Percentiles rank a stretch among this genome's conserved stretches.
Conservation (phyloP, 2,797 vertebrate genomes). For the Leptodon cayanensis region DNA sequence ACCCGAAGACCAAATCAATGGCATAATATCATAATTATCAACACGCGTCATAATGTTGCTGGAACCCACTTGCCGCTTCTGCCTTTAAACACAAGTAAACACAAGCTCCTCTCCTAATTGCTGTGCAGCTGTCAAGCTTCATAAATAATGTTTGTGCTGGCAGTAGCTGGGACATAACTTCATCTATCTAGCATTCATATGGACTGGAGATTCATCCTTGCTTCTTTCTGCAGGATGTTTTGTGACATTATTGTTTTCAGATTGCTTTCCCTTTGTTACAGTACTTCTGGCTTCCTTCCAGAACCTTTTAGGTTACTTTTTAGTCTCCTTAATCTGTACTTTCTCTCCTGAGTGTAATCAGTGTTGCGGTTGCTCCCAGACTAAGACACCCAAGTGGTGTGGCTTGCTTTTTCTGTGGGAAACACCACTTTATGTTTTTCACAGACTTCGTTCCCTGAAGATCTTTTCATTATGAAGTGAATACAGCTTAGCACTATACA, state of each 20-base stretch:
- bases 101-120: neutral
- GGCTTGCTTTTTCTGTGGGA: neutral
- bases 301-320: neutral
- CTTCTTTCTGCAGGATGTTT: conserved; percentile 44
- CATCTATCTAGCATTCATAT: neutral
- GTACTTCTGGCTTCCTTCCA: conserved; percentile 29
- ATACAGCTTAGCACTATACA: neutral
- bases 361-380: neutral
- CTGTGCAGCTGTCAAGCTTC: neutral
- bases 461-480: neutral
- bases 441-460: neutral
- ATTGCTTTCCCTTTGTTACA: conserved; percentile 17
- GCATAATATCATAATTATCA: neutral
- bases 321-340: neutral
- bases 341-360: neutral
- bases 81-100: neutral
- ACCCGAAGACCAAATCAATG: neutral
- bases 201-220: conserved; percentile 18
- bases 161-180: neutral
- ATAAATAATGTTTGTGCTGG: conserved; percentile 6
- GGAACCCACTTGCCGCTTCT: neutral
- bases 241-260: conserved; percentile 10
- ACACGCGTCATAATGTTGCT: neutral
- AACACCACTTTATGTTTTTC: neutral
- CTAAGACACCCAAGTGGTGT: neutral